Base-by-base conservation (phyloP, 2,888 invertebrate species). In the Melanotus villosus region DNA sequence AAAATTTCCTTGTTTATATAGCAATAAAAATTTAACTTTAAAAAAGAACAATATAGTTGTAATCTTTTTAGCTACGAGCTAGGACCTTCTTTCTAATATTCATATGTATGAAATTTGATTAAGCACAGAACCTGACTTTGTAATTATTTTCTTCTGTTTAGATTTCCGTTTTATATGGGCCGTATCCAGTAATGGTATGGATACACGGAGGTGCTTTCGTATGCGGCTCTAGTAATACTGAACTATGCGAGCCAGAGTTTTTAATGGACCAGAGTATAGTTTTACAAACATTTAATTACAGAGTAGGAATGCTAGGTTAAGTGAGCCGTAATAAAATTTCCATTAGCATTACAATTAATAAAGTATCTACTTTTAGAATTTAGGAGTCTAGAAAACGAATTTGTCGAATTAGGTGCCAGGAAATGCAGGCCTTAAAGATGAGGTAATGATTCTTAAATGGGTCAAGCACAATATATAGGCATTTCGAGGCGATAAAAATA, bases 401-500 rank as follows among this genome's bases (percentile, higher is more conserved):
- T 82, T 1, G 76, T 87, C 9, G 83, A 84, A 52, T n/a, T n/a
- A n/a, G n/a, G 83, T 88, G 43, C 87, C 88, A 0, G 88, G 88
- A 1, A 88, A 88, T 78, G 86, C 87, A 0, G 88, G 86, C 2
- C 80, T 88, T 0, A 88, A 88, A 78, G 88, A 88, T 77, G 86
- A 87, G 80, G 83, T 87, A 0, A 72, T 87, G 77, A 88, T 86
- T 0, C 73, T 88, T 34, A 84, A 85, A 72, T 88, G 88, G 88
- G 82, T 88, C 0, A 84, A 86, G 72, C 79, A 78, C 0, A 88
- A 88, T 73, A 86, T 87, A 14, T 71, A 78, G 7, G 81, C 81
- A 62, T 88, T 88, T 75, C 85, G 86, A 21, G 88, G 88, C 1
- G 85, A 88, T 79, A 82, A 86, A 0, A 76, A 85, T 2, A 88